phyloP scores from a whole-genome alignment of 2,888 invertebrate genomes.

The Uloborus plumipes region DNA sequence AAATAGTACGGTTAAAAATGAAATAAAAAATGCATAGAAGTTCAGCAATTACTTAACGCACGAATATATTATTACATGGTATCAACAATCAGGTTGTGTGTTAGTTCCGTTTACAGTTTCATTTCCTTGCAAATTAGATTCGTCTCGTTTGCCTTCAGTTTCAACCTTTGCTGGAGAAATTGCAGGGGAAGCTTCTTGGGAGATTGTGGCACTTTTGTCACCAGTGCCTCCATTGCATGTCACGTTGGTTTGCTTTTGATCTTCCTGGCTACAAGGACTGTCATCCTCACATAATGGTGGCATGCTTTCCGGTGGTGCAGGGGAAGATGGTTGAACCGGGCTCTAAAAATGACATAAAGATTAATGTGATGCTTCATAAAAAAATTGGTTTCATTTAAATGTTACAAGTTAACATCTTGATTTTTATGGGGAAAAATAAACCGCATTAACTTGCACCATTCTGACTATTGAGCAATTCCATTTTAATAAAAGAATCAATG shows the following conservation, averaged over 20 bases:
- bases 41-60: slow-evolving; percentile 35
- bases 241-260: neutral
- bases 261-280: slow-evolving; percentile 30
- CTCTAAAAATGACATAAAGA: slow-evolving; percentile 75
- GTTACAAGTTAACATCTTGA: too few relatives aligned
- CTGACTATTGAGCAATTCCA: too few relatives aligned
- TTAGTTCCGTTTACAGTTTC: slow-evolving; percentile 7
- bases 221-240: slow-evolving; percentile 10
- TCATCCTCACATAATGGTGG: slow-evolving; percentile 53
- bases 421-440: too few relatives aligned
- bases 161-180: slow-evolving; percentile 4
- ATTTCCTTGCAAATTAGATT: slow-evolving; percentile 9
- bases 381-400: too few relatives aligned
- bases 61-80: slow-evolving; percentile 10
- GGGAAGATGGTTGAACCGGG: slow-evolving; percentile 77
- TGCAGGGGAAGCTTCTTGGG: slow-evolving; percentile 12
- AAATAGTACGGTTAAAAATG: slow-evolving; percentile 35
- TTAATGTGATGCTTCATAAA: too few relatives aligned
- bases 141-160: slow-evolving; percentile 2
- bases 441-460: too few relatives aligned
- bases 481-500: too few relatives aligned
- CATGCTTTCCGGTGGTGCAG: slow-evolving; percentile 78
- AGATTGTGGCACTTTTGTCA: neutral
- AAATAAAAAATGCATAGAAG: slow-evolving; percentile 33
- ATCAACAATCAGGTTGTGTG: slow-evolving; percentile 31